phyloP scores from a whole-genome alignment of 2,888 invertebrate genomes.

The Drosophila stalkeri region DNA sequence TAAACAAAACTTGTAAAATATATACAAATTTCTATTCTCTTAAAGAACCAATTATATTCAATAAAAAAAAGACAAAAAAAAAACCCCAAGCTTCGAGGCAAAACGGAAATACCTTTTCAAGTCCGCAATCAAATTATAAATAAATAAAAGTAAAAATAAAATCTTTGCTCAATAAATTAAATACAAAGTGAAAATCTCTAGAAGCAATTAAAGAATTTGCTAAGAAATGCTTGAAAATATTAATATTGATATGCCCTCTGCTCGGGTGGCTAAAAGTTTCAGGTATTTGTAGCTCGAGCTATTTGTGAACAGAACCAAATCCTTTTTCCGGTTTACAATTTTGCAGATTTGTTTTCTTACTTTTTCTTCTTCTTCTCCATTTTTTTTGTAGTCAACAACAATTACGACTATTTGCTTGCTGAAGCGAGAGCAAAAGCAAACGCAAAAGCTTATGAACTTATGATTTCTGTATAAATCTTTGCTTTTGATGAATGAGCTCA shows the following conservation, averaged over 20 bases:
- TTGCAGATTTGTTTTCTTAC: not conserved
- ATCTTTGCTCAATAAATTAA: not conserved
- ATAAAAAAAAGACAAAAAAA: not conserved
- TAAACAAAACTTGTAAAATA: not conserved
- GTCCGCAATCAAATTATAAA: not conserved
- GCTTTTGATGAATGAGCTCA: conserved; percentile 62
- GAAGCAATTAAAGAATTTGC: conserved; percentile 1
- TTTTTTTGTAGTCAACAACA: conserved; percentile 8
- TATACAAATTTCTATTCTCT: not conserved
- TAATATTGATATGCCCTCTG: not conserved
- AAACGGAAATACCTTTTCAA: not conserved
- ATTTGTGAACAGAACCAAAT: not conserved
- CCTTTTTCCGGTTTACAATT: not conserved
- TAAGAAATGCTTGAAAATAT: not conserved
- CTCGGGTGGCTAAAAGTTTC: too few species aligned
- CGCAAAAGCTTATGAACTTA: conserved; percentile 7
- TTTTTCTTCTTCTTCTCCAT: too few species aligned
- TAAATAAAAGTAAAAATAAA: conserved; percentile 1
- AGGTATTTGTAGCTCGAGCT: not conserved
- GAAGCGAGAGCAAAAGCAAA: not conserved
- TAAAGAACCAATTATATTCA: not conserved
- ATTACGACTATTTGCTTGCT: conserved; percentile 20
- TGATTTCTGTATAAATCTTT: conserved; percentile 26
- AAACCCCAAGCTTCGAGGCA: not conserved
- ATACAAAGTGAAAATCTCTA: not conserved